Evolutionary conservation across 2,113 vertebrate species (phyloP).

Genomic region (Varanus salvator): DNA sequence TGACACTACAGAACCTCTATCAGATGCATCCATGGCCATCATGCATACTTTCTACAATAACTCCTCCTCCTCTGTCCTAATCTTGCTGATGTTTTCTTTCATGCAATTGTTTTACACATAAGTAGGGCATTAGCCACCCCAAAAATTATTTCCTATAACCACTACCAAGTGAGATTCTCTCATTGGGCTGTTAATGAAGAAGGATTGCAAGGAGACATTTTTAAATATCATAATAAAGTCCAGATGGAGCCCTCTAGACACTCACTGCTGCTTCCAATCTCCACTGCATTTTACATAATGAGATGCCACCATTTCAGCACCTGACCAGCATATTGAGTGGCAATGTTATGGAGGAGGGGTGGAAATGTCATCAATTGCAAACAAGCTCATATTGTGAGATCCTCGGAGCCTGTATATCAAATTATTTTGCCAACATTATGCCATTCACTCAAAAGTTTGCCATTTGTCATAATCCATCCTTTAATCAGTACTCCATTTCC

Average conservation of each 20-base stretch:
- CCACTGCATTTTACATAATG: slow-evolving; percentile 9
- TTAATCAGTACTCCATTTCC: neutral
- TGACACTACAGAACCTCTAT: neutral
- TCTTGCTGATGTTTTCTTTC: neutral
- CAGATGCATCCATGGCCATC: neutral
- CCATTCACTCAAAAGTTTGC: neutral
- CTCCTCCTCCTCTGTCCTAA: neutral
- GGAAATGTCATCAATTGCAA: neutral
- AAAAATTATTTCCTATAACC: neutral
- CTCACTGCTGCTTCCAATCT: slow-evolving; percentile 10
- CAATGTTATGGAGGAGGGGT: neutral
- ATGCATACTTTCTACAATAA: neutral
- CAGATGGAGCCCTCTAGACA: slow-evolving; percentile 14
- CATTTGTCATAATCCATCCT: neutral
- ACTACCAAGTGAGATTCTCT: neutral
- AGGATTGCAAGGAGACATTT: neutral
- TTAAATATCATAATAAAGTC: slow-evolving; percentile 16
- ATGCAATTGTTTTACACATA: neutral
- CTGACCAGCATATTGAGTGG: slow-evolving; percentile 15
- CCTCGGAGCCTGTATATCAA: neutral
- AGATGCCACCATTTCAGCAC: neutral
- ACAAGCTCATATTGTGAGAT: neutral
- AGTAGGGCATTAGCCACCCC: neutral
- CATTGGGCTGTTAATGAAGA: neutral
- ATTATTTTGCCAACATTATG: neutral